Percentiles rank a stretch among this genome's conserved stretches.
phyloP scores from a whole-genome alignment of 2,888 invertebrate species.

The Coenonympha arcania region DNA sequence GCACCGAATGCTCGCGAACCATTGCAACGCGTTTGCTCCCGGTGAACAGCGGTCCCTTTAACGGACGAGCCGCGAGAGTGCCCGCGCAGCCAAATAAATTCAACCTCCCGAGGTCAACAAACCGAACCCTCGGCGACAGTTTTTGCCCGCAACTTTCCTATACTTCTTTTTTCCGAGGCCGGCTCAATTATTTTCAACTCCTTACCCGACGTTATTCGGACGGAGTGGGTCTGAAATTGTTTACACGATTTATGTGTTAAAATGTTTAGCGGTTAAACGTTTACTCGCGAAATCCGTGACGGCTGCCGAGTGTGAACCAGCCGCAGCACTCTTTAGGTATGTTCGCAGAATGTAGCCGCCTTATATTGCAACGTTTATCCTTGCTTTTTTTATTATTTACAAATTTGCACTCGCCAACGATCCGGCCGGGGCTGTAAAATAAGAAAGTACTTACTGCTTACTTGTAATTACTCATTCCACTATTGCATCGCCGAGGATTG shows the following conservation, averaged over 20 bases:
- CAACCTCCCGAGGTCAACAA: slow-evolving; percentile 47
- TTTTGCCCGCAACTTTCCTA: slow-evolving; percentile 63
- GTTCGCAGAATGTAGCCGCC: neutral
- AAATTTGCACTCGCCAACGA: slow-evolving; percentile 4
- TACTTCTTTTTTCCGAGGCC: slow-evolving; percentile 52
- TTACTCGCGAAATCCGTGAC: slow-evolving; percentile 21
- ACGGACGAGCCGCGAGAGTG: slow-evolving; percentile 33
- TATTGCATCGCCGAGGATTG: too few species aligned
- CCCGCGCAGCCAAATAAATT: slow-evolving; percentile 56
- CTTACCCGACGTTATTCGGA: slow-evolving; percentile 50
- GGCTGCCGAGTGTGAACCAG: slow-evolving; percentile 9
- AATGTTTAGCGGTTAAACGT: slow-evolving; percentile 42
- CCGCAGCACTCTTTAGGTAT: neutral
- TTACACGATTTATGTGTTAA: slow-evolving; percentile 57
- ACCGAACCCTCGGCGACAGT: slow-evolving; percentile 57
- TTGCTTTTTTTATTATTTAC: slow-evolving; percentile 3
- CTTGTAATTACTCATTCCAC: neutral
- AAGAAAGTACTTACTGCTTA: neutral
- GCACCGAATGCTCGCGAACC: too few species aligned
- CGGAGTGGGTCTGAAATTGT: slow-evolving; percentile 43
- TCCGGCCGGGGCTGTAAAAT: neutral
- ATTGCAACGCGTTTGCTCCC: too few species aligned
- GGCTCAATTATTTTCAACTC: slow-evolving; percentile 68
- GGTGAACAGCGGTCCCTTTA: too few species aligned
- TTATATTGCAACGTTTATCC: neutral